A percentile compares a stretch with the other conserved stretches of the same genome.
phyloP scores from a whole-genome alignment of 2,113 vertebrate species.

The Sturnira hondurensis region DNA sequence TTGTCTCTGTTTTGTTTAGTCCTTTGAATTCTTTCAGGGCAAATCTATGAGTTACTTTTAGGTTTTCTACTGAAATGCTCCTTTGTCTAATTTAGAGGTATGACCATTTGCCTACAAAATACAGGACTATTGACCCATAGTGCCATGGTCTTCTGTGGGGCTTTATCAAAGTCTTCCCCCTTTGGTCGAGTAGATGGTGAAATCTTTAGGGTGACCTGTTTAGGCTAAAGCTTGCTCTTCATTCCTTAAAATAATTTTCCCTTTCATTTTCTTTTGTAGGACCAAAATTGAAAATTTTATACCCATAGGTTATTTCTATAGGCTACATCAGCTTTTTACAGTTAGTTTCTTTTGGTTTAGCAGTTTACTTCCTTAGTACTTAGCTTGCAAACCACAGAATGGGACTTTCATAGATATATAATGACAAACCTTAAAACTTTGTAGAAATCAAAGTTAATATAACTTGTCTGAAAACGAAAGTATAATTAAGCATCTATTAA shows the following conservation, averaged over 20 bases:
- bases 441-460: not conserved
- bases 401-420: constrained; percentile 2
- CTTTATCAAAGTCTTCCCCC: not conserved
- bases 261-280: not conserved
- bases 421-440: constrained; percentile 33
- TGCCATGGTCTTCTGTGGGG: not conserved
- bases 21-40: constrained; percentile 15
- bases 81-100: not conserved
- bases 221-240: not conserved
- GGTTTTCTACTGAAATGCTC: constrained; percentile 24
- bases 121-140: not conserved
- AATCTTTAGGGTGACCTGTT: not conserved
- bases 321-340: constrained; percentile 17
- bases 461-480: constrained; percentile 17
- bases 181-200: not conserved
- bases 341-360: constrained; percentile 16
- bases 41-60: constrained; percentile 16
- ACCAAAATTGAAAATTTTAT: not conserved
- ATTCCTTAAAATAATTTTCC: constrained; percentile 33
- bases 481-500: constrained; percentile 13
- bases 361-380: not conserved
- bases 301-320: not conserved
- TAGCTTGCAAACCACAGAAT: not conserved
- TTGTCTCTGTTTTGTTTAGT: not conserved
- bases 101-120: not conserved